Percentiles rank a stretch among this genome's conserved stretches.
phyloP scores from a whole-genome alignment of 2,113 vertebrate genomes.

The Meriones unguiculatus region DNA sequence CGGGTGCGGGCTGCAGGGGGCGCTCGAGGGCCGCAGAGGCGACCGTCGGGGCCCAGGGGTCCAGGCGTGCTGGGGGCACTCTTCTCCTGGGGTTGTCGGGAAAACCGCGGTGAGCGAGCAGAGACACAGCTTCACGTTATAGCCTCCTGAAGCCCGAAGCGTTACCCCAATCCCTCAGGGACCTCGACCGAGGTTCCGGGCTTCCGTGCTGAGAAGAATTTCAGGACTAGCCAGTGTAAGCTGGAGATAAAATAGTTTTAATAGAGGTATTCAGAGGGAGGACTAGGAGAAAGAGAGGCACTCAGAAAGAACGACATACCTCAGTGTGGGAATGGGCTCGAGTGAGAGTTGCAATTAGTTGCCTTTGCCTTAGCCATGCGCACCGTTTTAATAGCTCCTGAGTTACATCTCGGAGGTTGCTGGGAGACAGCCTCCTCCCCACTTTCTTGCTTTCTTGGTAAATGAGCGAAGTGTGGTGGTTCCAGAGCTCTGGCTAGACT shows the following conservation, averaged over 20 bases:
- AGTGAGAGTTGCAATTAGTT: background rate
- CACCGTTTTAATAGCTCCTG: background rate
- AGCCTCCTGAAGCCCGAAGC: background rate
- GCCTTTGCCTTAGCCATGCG: background rate
- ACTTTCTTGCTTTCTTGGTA: background rate
- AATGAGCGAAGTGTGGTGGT: background rate
- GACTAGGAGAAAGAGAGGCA: background rate
- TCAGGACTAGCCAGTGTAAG: background rate
- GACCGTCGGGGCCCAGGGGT: background rate
- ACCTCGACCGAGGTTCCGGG: background rate
- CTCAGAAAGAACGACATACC: background rate
- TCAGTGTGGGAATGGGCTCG: background rate
- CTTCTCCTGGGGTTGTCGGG: too few species aligned
- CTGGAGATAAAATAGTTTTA: background rate
- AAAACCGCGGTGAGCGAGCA: background rate
- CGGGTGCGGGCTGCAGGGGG: slow-evolving; percentile 20
- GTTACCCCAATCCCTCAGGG: background rate
- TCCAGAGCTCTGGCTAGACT: too few species aligned
- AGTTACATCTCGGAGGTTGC: background rate
- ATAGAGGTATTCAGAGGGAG: background rate
- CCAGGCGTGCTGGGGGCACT: background rate
- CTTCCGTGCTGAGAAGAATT: background rate
- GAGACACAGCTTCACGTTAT: background rate
- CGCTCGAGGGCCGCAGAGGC: background rate
- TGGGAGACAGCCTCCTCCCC: background rate